Evolutionary conservation across 2,113 vertebrate genomes (phyloP).

Genomic region (Sigmodon hispidus): DNA sequence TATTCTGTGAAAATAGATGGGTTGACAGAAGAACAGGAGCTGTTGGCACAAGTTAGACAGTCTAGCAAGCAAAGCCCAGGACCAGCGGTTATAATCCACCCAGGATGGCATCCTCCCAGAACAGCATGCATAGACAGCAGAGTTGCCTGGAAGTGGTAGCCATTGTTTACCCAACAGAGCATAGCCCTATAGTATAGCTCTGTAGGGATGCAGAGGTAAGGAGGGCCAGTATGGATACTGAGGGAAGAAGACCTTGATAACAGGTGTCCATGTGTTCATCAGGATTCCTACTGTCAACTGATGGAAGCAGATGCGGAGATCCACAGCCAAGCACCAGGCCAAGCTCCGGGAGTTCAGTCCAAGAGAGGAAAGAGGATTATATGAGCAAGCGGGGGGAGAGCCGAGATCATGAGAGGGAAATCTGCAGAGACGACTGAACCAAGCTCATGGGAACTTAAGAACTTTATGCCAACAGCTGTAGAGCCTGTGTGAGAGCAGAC

Average conservation of each 20-base stretch:
- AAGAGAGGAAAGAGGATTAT: too few species aligned
- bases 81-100: not conserved
- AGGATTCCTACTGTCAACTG: not conserved
- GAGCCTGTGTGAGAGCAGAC: too few species aligned
- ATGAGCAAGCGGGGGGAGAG: too few species aligned
- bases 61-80: not conserved
- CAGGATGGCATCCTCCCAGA: not conserved
- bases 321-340: too few species aligned
- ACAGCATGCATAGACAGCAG: not conserved
- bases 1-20: constrained; percentile 9
- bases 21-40: constrained; percentile 27
- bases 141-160: not conserved
- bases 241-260: not conserved
- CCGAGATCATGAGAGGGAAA: too few species aligned
- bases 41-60: not conserved
- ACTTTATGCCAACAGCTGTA: too few species aligned
- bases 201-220: not conserved
- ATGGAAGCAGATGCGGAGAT: too few species aligned
- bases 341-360: too few species aligned
- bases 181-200: not conserved
- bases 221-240: not conserved
- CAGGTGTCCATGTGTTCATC: not conserved
- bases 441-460: too few species aligned
- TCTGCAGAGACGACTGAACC: too few species aligned
- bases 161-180: not conserved